A percentile compares a stretch with the other conserved stretches of the same genome.
phyloP scores from a whole-genome alignment of 2,888 invertebrate genomes.

The Drosophila hawaiiensis region DNA sequence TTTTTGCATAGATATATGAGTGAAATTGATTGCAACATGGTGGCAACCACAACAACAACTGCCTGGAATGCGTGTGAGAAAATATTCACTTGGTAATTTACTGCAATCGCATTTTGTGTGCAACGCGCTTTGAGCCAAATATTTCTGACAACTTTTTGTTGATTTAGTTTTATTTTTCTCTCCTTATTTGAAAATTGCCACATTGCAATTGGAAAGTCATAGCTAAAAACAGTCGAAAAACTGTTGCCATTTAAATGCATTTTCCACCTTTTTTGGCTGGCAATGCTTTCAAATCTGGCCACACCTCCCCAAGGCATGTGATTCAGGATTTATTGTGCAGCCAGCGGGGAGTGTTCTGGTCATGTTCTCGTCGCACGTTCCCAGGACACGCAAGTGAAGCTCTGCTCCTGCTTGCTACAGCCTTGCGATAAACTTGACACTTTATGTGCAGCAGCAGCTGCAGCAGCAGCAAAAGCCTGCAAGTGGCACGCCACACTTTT shows the following conservation, averaged over 20 bases:
- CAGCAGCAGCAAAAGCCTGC: slow-evolving; percentile 14
- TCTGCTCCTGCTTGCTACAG: slow-evolving; percentile 67
- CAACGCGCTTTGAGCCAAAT: slow-evolving; percentile 11
- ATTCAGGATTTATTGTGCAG: background rate
- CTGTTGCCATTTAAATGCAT: background rate
- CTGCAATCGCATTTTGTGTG: slow-evolving; percentile 7
- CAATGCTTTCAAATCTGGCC: background rate
- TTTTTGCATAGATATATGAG: background rate
- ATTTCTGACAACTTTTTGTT: background rate
- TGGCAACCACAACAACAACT: slow-evolving; percentile 17
- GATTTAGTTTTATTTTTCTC: background rate
- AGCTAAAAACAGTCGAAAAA: background rate
- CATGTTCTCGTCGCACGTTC: background rate
- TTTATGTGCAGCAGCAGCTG: slow-evolving; percentile 54
- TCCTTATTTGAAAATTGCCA: background rate
- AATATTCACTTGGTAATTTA: slow-evolving; percentile 40
- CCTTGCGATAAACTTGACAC: slow-evolving; percentile 71
- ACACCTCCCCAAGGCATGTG: background rate
- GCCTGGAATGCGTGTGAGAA: slow-evolving; percentile 28
- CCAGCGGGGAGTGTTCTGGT: background rate
- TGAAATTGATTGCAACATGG: slow-evolving; percentile 32
- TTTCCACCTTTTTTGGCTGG: background rate
- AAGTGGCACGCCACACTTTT: slow-evolving; percentile 6
- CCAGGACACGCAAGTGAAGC: background rate
- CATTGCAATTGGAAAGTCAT: background rate